Conservation (phyloP, 2,888 invertebrate species). For the Lepidochitona cinerea region DNA sequence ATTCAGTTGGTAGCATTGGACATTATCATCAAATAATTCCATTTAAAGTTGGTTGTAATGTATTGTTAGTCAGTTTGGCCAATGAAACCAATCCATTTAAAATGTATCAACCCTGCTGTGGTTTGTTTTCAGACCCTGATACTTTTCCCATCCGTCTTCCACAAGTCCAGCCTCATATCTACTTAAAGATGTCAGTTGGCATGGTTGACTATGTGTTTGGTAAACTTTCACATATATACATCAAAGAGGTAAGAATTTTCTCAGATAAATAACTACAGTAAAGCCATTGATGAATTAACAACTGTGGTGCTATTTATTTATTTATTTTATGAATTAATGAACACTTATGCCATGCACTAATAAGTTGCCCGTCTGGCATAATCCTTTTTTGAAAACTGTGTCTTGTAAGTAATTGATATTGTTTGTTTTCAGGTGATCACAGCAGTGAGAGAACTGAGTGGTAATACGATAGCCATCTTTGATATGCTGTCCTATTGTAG, state of each 20-base stretch:
- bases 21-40: no score
- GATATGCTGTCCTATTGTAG: conserved; percentile 70
- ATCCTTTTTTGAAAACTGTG: background rate
- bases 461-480: conserved; percentile 51
- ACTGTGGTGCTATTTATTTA: no score
- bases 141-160: conserved; percentile 39
- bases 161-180: conserved; percentile 52
- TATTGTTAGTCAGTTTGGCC: no score
- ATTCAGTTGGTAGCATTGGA: no score
- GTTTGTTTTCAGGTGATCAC: conserved; percentile 63
- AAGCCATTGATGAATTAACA: no score
- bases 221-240: conserved; percentile 58
- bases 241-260: conserved; percentile 62
- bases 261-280: no score
- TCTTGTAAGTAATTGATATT: background rate
- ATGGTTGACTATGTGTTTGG: conserved; percentile 66
- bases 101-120: background rate
- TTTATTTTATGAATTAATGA: no score
- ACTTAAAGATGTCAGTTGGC: conserved; percentile 67
- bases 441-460: conserved; percentile 67
- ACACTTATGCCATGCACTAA: no score
- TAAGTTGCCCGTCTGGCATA: no score
- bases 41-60: no score
- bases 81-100: background rate
- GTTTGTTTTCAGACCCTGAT: conserved; percentile 36